Base-by-base conservation (phyloP, 2,113 vertebrate species). In the Pycnonotus jocosus region DNA sequence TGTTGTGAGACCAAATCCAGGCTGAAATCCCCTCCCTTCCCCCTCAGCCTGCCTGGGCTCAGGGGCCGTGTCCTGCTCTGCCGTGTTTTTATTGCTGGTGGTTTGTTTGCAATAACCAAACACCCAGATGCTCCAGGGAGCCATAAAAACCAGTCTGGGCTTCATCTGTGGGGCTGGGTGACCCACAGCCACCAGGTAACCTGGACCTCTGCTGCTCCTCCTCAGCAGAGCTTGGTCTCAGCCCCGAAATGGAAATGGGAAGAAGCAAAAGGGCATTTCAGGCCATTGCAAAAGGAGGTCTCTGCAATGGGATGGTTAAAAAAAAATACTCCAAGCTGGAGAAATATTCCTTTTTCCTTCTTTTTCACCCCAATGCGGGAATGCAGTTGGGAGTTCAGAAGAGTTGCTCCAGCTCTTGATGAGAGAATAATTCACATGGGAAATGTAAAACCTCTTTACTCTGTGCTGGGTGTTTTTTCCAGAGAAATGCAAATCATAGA, bases 21-120 rank as follows among this genome's bases (percentile, higher is more conserved):
- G 44, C 35, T 74, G 92, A 88, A 73, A 60, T 62, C 56, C 58
- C 38, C 70, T 92, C 85, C 84, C 74, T 86, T 45, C 14, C 78
- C 86, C 35, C 70, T 1, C 3, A 21, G 72, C 30, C 53, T 94
- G 70, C 54, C 19, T 47, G 37, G 2, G 6, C 54, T 42, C 2
- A 10, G 35, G 42, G 28, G 42, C 31, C 31, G n/a, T 27, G 68
- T 66, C 74, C 79, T 74, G 60, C 74, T n/a, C 65, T 28, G 64
- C 37, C 18, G 4, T 35, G 10, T 37, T 90, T 77, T 70, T 58
- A 50, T 60, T 44, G 85, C 4, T 0, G 9, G 23, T 5, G 2
- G 50, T 85, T 87, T 82, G 38, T 33, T 89, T 91, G 61, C 20
- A 24, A 2, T n/a, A 45, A 57, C 0, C 0, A 48, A 76, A 85